These are phyloP conservation scores for Melanchra persicariae DNA, from an alignment of 2,888 invertebrate genomes.

Conservation along the genomic window DNA sequence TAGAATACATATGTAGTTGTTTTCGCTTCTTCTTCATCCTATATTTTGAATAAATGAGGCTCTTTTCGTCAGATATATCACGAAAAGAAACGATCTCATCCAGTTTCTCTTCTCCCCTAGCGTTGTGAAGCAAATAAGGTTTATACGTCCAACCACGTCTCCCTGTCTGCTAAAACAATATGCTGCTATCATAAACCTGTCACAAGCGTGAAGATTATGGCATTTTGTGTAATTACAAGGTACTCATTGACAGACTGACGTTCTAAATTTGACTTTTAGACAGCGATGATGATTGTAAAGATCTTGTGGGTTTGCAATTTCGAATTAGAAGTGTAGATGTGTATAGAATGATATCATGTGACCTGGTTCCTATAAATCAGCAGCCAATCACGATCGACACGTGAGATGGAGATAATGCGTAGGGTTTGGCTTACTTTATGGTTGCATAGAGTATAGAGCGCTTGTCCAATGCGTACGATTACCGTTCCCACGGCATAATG, in stretches of 20 bases:
- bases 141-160: not conserved
- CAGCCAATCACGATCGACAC: slow-evolving; percentile 56
- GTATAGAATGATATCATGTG: slow-evolving; percentile 48
- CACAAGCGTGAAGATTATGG: not conserved
- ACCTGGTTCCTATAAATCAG: slow-evolving; percentile 64
- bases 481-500: slow-evolving; percentile 32
- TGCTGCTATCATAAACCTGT: not conserved
- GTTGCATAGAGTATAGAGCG: slow-evolving; percentile 12
- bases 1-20: slow-evolving; percentile 18
- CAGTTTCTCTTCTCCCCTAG: not conserved
- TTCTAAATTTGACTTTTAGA: not conserved
- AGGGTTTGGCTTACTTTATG: slow-evolving; percentile 53
- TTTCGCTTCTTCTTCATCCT: not conserved
- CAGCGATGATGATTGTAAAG: not conserved
- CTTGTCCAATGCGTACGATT: slow-evolving; percentile 35
- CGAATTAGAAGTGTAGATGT: slow-evolving; percentile 39
- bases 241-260: not conserved
- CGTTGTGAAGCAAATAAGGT: not conserved
- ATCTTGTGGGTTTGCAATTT: not conserved
- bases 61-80: not conserved
- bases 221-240: not conserved
- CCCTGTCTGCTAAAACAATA: not conserved
- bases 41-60: not conserved
- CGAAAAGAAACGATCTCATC: not conserved
- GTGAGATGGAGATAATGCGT: slow-evolving; percentile 46